Percentiles rank a stretch among this genome's conserved stretches.
These are phyloP conservation scores for Micronycteris hirsuta DNA, from an alignment of 2,113 vertebrate genomes.

Conservation along the genomic window DNA sequence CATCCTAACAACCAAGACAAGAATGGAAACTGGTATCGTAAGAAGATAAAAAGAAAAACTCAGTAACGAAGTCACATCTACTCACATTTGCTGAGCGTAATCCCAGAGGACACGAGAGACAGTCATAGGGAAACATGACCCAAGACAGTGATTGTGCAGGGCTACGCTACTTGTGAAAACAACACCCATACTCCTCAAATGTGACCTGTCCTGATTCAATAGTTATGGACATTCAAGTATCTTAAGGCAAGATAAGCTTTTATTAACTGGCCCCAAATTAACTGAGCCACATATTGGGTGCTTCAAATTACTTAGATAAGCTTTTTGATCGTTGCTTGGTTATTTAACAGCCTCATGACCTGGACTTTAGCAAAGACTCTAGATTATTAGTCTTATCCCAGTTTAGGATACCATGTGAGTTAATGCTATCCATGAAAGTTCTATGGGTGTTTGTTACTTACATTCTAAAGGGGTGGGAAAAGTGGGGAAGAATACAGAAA, in stretches of 20 bases:
- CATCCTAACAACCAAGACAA: neutral
- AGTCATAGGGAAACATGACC: neutral
- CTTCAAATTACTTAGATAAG: constrained; percentile 56
- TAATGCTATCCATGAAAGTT: neutral
- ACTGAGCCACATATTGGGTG: constrained; percentile 23
- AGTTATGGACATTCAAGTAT: constrained; percentile 24
- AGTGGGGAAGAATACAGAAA: neutral
- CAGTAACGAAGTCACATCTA: neutral
- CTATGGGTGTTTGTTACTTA: neutral
- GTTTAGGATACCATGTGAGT: neutral
- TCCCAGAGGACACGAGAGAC: constrained; percentile 33
- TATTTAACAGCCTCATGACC: constrained; percentile 44
- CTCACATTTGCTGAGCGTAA: neutral
- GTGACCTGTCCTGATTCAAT: constrained; percentile 61
- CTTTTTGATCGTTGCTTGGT: constrained; percentile 18
- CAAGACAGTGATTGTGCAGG: neutral
- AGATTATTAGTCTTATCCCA: neutral
- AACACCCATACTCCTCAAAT: neutral
- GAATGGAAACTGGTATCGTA: neutral
- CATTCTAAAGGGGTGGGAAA: neutral
- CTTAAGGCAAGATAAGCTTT: constrained; percentile 43
- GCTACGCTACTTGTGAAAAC: constrained; percentile 4
- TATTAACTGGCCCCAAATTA: constrained; percentile 58
- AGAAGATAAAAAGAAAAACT: neutral
- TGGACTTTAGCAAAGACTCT: neutral